Evolutionary conservation across 2,797 vertebrate species (phyloP), one percentile per base, ranked within the genome.

Genomic region (Micropoecilia bifurca): DNA sequence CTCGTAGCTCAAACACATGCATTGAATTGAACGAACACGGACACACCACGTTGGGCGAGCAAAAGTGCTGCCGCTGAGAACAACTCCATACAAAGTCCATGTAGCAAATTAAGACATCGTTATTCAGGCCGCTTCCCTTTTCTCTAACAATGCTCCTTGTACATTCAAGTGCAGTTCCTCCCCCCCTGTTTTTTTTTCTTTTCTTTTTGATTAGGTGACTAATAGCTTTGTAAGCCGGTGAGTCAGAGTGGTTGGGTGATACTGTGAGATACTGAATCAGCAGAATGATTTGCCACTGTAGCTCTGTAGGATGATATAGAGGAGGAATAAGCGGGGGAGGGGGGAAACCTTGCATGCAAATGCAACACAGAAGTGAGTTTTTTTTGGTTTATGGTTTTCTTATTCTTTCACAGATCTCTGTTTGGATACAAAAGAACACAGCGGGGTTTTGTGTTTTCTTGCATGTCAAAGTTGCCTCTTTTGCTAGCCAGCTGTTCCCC

Each of bases 11-110:
- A 95, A 94, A 95, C 90, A 95, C 96, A 96, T 96, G 96, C 96
- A 97, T 95, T 94, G 95, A 95, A 94, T 95, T 94, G 92, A 95
- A 96, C 95, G 91, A 96, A 95, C 95, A 96, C 96, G 86, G 93
- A 96, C 95, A 95, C 94, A 95, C 95, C 94, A 96, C 95, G 84
- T 93, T 90, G 90, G 95, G 93, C 95, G 76, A 92, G 95, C 94
- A 92, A 95, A 71, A 95, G 93, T 92, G 94, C 94, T 83, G 92
- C 93, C 93, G 91, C 92, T 90, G 93, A 93, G 91, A 94, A 94
- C 91, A 84, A 95, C 92, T 94, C 92, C 94, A 92, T 93, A 94
- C 92, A 95, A 95, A 95, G 94, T 95, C 94, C 93, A 95, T 93
- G 92, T 94, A 94, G 94, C 94, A 95, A 95, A 95, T 94, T 94